phyloP scores from a whole-genome alignment of 2,888 invertebrate species.

The Poecilus cupreus region DNA sequence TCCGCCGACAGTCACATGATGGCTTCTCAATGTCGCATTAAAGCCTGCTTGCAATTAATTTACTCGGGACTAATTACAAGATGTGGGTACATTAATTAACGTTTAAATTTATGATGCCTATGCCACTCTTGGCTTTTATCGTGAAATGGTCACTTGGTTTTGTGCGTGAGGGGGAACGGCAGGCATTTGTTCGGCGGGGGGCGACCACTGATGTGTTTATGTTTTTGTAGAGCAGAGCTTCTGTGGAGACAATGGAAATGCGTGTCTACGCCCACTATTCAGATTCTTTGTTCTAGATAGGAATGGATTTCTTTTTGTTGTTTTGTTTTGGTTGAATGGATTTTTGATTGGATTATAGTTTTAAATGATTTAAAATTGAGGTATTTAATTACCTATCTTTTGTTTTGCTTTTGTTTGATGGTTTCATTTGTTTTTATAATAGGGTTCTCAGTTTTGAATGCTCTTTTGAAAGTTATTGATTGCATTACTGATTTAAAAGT shows the following conservation, averaged over 20 bases:
- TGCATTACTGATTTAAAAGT: not conserved
- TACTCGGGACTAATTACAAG: conserved; percentile 19
- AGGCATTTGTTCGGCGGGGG: too few relatives aligned
- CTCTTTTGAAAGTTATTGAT: not conserved
- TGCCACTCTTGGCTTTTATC: conserved; percentile 13
- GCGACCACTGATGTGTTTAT: not conserved
- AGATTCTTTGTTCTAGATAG: conserved; percentile 34
- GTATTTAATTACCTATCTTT: conserved; percentile 26
- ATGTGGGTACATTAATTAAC: conserved; percentile 40
- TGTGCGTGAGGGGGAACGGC: not conserved
- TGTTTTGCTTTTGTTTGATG: not conserved
- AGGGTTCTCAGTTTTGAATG: not conserved
- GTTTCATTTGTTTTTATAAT: conserved; percentile 1
- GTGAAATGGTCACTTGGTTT: conserved; percentile 30
- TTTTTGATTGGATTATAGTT: conserved; percentile 28
- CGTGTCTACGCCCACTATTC: conserved; percentile 15
- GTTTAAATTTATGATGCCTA: conserved; percentile 17
- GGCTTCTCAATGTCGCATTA: conserved; percentile 1
- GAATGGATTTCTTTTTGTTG: conserved; percentile 6
- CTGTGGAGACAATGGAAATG: conserved; percentile 1
- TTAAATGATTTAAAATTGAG: conserved; percentile 14
- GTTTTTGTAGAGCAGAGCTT: not conserved
- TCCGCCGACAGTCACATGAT: conserved; percentile 9
- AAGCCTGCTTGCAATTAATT: conserved; percentile 43
- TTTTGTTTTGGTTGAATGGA: conserved; percentile 17